Base-by-base conservation (phyloP, 2,888 invertebrate genomes). In the Caenorhabditis panamensis region DNA sequence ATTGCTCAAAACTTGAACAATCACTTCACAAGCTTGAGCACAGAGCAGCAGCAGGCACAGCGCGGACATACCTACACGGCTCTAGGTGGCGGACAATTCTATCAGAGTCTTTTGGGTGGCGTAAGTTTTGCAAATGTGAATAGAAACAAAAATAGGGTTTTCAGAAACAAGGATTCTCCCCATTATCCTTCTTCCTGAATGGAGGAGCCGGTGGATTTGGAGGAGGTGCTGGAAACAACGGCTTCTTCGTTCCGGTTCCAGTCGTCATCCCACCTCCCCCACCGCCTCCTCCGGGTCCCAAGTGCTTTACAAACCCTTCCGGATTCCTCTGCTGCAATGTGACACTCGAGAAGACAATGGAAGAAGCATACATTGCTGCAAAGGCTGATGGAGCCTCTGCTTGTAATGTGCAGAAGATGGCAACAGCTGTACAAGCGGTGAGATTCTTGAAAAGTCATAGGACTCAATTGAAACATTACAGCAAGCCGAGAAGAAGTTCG, bases 341-440 rank as follows among this genome's bases (percentile, higher is more conserved):
- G 36, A 87, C 87, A 8, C 75, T 87, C 41, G 85, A 87, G 58
- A 82, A 71, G 41, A 77, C 82, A 8, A 87, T 87, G 82, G 84
- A 83, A 66, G 76, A 82, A 26, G 84, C 87, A 5, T 87, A 79
- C 54, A 36, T 76, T 24, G 71, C 71, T 0, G 84, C 83, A 16
- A 84, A 84, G 44, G 75, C 77, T 1, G 85, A 82, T 37, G 85
- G 85, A n/a, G 69, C 78, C 22, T 85, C 85, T 0, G n/a, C 49
- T 0, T 87, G 87, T 68, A 87, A 87, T 67, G 87, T 85, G 20
- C 87, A 87, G 67, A 85, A 84, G 66, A 87, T 87, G 87, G 87
- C 87, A 2, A 73, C 78, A 1, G 82, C 84, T 49, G 82, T 87
- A n/a, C 82, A 82, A 16, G 83, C 84, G 63, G 86, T 82, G 3